Percentiles rank a stretch among this genome's conserved stretches.
Evolutionary conservation across 2,113 vertebrate species (phyloP).

Genomic region (Rhabdomys dilectus): DNA sequence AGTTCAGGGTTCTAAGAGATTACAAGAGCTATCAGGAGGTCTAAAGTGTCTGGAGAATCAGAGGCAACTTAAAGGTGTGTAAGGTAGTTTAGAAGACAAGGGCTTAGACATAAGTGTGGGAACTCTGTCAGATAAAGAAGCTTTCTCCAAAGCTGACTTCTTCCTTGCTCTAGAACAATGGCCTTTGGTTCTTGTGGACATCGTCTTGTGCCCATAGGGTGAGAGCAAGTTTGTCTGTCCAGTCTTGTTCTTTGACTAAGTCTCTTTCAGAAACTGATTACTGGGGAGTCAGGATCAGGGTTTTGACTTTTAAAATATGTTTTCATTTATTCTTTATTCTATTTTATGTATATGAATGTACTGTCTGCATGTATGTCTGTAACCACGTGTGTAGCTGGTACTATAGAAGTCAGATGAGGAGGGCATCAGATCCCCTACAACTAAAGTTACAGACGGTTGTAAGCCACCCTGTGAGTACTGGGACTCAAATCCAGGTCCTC

Average conservation of each 20-base stretch:
- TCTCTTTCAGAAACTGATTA: not conserved
- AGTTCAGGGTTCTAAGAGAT: not conserved
- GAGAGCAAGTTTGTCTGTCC: not conserved
- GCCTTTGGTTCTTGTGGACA: not conserved
- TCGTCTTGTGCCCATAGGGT: not conserved
- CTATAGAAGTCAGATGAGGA: not conserved
- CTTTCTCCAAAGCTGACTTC: not conserved
- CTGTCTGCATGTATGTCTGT: not conserved
- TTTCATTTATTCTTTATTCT: not conserved
- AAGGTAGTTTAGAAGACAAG: not conserved
- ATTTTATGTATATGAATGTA: not conserved
- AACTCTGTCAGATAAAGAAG: not conserved
- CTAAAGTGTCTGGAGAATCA: not conserved
- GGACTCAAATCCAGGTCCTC: not conserved
- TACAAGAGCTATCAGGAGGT: not conserved
- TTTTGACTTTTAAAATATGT: not conserved
- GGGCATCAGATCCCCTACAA: not conserved
- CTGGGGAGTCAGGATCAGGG: not conserved
- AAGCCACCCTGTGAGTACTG: not conserved
- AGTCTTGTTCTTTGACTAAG: not conserved
- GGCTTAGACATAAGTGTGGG: not conserved
- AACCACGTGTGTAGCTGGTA: not conserved
- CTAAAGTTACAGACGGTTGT: not conserved
- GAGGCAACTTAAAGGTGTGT: not conserved
- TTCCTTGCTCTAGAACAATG: not conserved